Conservation (phyloP, 2,797 vertebrate genomes). For the Diceros bicornis region DNA sequence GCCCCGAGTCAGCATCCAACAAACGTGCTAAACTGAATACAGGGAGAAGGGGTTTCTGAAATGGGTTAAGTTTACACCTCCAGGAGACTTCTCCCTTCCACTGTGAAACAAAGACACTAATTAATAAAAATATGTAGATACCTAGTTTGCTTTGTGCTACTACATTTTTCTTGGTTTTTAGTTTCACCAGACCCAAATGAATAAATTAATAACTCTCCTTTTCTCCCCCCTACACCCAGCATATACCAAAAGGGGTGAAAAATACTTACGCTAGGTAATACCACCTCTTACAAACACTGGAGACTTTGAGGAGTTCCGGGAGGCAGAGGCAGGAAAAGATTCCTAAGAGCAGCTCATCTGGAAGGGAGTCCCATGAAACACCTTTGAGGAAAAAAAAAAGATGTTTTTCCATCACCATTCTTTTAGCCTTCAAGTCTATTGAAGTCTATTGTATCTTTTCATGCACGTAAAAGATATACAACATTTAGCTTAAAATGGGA, state of each 20-base stretch:
- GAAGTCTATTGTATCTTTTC: neutral
- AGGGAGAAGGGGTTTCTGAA: neutral
- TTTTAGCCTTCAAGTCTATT: neutral
- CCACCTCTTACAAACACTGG: slow-evolving; percentile 94
- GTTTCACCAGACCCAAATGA: neutral
- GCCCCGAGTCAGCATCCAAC: neutral
- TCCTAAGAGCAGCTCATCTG: slow-evolving; percentile 95
- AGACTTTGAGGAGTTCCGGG: slow-evolving; percentile 92
- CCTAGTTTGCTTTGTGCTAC: neutral
- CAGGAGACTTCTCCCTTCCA: neutral
- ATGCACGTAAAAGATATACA: neutral
- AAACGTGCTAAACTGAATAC: neutral
- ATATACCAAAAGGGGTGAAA: neutral
- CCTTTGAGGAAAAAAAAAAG: slow-evolving; percentile 82
- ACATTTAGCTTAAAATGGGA: neutral
- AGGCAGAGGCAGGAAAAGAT: slow-evolving; percentile 93
- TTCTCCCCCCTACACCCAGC: neutral
- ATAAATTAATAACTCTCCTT: neutral
- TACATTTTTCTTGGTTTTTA: neutral
- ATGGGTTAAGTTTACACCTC: neutral
- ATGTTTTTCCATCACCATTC: neutral
- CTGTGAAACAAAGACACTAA: neutral
- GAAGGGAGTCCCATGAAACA: slow-evolving; percentile 94
- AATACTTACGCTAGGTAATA: slow-evolving; percentile 93
- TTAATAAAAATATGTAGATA: neutral